These are phyloP conservation scores for Siderastrea radians DNA, from an alignment of 92 coral and sea anemone genomes.

Conservation along the genomic window DNA sequence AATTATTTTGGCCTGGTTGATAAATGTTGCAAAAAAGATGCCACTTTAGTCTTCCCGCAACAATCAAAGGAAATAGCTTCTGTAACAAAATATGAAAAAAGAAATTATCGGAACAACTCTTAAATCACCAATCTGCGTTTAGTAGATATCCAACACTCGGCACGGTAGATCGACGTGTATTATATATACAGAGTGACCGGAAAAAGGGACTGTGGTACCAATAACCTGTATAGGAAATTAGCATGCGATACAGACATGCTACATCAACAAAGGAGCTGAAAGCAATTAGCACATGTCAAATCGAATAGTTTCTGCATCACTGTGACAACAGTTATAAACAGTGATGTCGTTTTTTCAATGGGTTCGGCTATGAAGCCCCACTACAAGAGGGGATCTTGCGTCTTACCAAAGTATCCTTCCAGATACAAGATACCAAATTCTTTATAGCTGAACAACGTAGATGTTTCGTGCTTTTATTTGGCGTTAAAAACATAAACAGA, in stretches of 20 bases:
- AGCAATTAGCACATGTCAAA: constrained; percentile 1
- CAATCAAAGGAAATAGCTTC: neutral
- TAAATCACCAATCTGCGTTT: too few relatives aligned
- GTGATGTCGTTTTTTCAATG: too few relatives aligned
- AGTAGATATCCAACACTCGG: too few relatives aligned
- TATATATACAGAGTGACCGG: neutral
- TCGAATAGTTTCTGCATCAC: neutral
- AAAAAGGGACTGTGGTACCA: neutral
- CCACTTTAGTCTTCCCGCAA: neutral
- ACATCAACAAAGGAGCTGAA: constrained; percentile 5
- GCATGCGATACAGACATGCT: constrained; percentile 1
- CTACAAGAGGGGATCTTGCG: too few relatives aligned
- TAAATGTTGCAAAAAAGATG: neutral
- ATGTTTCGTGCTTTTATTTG: neutral
- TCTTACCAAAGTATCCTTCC: too few relatives aligned
- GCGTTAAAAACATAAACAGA: constrained; percentile 7
- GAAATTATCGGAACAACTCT: too few relatives aligned
- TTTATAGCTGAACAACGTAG: too few relatives aligned
- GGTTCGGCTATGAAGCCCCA: neutral
- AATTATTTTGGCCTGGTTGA: too few relatives aligned
- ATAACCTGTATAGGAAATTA: constrained; percentile 3
- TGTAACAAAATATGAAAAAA: neutral
- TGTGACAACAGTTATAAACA: neutral
- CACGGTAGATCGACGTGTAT: too few relatives aligned
- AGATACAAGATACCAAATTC: too few relatives aligned